Conservation (phyloP, 2,113 vertebrate species). For the Grantiella picta region DNA sequence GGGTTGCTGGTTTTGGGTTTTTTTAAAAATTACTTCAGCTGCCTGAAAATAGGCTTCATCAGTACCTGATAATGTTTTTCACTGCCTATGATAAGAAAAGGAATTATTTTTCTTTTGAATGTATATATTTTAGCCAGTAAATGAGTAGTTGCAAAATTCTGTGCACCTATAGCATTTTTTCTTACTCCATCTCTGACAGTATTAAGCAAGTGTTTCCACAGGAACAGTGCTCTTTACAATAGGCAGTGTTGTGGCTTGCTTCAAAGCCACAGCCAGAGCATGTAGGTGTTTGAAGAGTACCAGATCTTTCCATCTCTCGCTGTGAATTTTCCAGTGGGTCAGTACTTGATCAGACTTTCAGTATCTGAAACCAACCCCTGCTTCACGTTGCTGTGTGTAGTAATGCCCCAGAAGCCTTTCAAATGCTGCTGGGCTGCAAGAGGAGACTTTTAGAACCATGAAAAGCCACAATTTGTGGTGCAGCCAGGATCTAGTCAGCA, state of each 20-base stretch:
- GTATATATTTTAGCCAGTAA: neutral
- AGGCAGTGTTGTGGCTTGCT: slow-evolving; percentile 53
- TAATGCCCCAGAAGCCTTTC: neutral
- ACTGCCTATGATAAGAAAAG: neutral
- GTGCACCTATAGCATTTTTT: neutral
- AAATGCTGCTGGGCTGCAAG: neutral
- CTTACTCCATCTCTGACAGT: neutral
- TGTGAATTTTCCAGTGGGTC: slow-evolving; percentile 67
- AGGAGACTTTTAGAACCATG: neutral
- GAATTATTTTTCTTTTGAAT: neutral
- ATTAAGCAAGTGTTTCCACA: slow-evolving; percentile 73
- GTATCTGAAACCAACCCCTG: neutral
- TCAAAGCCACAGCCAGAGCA: slow-evolving; percentile 45
- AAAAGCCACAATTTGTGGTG: rapidly evolving
- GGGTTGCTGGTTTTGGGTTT: rapidly evolving
- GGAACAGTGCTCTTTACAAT: slow-evolving; percentile 59
- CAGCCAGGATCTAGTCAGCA: neutral
- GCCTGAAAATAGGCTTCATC: neutral
- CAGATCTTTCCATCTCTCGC: slow-evolving; percentile 62
- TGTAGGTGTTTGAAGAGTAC: slow-evolving; percentile 47
- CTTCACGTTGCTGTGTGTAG: neutral
- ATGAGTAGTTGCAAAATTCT: neutral
- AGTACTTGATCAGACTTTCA: neutral
- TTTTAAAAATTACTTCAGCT: neutral
- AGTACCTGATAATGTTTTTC: neutral